Conservation (phyloP, 2,113 vertebrate genomes). For the Dipodomys stephensi region DNA sequence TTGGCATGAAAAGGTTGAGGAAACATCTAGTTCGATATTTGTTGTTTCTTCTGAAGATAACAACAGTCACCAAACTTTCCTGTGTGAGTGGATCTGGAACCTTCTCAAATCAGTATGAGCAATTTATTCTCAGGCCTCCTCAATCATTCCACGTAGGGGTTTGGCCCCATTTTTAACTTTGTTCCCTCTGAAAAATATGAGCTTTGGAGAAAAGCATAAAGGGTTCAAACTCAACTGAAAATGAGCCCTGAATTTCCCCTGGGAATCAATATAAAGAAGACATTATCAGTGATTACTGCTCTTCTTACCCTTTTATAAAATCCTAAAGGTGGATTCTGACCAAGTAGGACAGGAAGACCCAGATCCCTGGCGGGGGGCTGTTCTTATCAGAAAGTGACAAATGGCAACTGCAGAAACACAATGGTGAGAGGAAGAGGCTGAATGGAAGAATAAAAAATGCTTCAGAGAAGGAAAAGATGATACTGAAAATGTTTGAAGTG, state of each 20-base stretch:
- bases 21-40: slow-evolving; percentile 37
- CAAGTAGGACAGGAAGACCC: neutral
- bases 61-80: neutral
- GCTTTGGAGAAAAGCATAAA: neutral
- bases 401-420: neutral
- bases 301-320: neutral
- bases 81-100: neutral
- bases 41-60: neutral
- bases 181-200: neutral
- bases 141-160: neutral
- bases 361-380: too few relatives aligned
- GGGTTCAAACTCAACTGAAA: neutral
- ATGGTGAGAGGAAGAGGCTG: neutral
- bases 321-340: neutral
- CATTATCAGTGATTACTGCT: neutral
- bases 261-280: neutral
- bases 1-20: neutral
- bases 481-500: slow-evolving; percentile 50
- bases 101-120: neutral
- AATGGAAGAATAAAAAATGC: neutral
- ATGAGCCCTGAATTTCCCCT: neutral
- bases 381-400: neutral
- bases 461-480: neutral
- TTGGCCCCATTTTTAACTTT: neutral
- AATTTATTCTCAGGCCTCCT: neutral